Conservation (phyloP, 1,140 invertebrate species). For the Alviniconcha marisindica region DNA sequence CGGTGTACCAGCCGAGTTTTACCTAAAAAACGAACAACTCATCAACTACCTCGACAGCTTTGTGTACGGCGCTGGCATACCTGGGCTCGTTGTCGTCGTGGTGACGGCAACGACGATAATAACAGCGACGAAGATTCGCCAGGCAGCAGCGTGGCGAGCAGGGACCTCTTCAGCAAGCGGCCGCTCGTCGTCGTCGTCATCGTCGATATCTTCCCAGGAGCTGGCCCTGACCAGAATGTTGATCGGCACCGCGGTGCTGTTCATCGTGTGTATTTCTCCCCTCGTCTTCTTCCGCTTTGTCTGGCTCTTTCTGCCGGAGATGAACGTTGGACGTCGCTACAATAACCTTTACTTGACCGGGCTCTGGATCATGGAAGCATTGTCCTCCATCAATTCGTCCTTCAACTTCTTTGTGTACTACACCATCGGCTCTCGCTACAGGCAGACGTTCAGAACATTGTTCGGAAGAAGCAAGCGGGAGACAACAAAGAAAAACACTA, state of each 20-base stretch:
- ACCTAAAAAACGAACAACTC: neutral
- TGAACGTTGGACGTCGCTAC: neutral
- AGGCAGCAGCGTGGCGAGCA: neutral
- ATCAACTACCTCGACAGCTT: neutral
- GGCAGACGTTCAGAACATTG: neutral
- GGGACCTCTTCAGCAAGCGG: conserved; percentile 2
- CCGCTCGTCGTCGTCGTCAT: neutral
- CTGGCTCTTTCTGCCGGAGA: conserved; percentile 4
- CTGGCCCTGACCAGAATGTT: conserved; percentile 1
- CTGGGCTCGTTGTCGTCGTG: neutral
- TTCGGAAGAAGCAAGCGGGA: neutral
- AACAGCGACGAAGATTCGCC: neutral
- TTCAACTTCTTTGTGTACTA: conserved; percentile 32
- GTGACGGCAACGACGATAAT: neutral
- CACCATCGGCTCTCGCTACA: neutral
- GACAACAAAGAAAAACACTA: too few species aligned
- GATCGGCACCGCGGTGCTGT: neutral
- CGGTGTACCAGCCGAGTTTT: neutral
- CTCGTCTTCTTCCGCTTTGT: neutral
- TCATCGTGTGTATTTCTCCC: conserved; percentile 16
- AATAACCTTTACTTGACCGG: neutral
- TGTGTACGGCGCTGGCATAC: neutral
- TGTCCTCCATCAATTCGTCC: neutral
- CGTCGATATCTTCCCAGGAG: neutral
- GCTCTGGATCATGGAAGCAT: neutral